Evolutionary conservation across 2,888 invertebrate species (phyloP), one percentile per base, ranked within the genome.

Genomic region (Drosophila nigritarsus): DNA sequence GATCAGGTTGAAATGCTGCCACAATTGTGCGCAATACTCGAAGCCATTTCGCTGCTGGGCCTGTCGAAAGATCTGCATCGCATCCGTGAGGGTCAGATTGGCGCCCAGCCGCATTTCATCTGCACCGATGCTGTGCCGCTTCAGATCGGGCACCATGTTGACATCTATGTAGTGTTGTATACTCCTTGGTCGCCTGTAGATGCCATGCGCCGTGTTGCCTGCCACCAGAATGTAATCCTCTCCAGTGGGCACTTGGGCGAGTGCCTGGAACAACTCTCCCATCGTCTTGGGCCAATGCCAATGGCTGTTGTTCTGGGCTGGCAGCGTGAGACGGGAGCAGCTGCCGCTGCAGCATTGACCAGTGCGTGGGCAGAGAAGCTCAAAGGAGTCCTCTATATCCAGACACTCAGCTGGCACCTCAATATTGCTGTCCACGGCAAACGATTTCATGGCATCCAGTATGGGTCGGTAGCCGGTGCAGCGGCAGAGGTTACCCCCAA

Each of bases 401-500:
- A 91, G 89, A 36, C 95, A 92, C 81, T 94, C 92, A 0, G 91
- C 48, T 0, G 88, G 90, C 7, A 92, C 63, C 9, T 92, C 86
- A 60, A 94, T 92, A 11, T 94, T 93, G 5, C 94, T 94, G 78
- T 96, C 95, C 1, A 91, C 93, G 0, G 96, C 95, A 79, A 96
- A 95, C 1, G 96, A 95, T 92, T 97, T 97, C 92, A 97, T 96
- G 9, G 96, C 95, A 89, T 97, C 97, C 51, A 96, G 93, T 74
- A 97, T 97, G 0, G 97, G 95, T 11, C 97, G 94, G 89, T 96
- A 97, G 0, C 97, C 97, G 0, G 97, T 97, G 84, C 97, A 97
- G 56, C 97, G 94, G 80, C 97, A 97, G 27, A 97, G 95, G 78
- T 97, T 96, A 42, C 96, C 94, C 11, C 96, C 97, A 84, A 97